phyloP scores from a whole-genome alignment of 2,113 vertebrate genomes.

The Pygoscelis antarcticus region DNA sequence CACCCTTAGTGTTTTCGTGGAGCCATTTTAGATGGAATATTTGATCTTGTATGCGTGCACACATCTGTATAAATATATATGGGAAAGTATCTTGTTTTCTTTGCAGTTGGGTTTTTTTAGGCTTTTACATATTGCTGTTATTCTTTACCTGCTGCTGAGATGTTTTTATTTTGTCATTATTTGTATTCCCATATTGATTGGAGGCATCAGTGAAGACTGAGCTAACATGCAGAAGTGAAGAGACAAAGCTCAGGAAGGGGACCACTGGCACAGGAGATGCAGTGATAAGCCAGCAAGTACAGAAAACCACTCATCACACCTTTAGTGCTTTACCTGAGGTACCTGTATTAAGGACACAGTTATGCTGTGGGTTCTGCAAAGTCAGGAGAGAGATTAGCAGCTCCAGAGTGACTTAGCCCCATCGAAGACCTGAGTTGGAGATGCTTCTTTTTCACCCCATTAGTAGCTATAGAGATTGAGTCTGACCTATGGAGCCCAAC shows the following conservation, averaged over 20 bases:
- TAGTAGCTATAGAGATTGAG: not conserved
- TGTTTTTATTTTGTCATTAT: not conserved
- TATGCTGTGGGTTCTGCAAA: not conserved
- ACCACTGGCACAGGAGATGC: not conserved
- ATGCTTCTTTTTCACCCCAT: not conserved
- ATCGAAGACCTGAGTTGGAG: not conserved
- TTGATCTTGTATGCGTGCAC: too few relatives aligned
- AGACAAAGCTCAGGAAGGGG: not conserved
- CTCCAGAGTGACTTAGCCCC: not conserved
- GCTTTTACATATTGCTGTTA: not conserved
- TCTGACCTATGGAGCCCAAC: not conserved
- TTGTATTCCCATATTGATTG: not conserved
- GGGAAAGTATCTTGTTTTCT: not conserved
- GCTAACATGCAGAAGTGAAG: not conserved
- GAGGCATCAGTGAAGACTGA: not conserved
- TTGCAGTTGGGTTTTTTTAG: not conserved
- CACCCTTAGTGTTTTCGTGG: not conserved
- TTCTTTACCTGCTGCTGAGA: not conserved
- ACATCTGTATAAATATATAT: not conserved
- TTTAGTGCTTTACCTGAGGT: not conserved
- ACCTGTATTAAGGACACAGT: not conserved
- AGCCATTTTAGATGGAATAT: not conserved
- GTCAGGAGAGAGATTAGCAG: not conserved
- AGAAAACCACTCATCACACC: not conserved
- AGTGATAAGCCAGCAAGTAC: not conserved